Base-by-base conservation (phyloP, 1,140 invertebrate species). In the Oedothorax gibbosus region DNA sequence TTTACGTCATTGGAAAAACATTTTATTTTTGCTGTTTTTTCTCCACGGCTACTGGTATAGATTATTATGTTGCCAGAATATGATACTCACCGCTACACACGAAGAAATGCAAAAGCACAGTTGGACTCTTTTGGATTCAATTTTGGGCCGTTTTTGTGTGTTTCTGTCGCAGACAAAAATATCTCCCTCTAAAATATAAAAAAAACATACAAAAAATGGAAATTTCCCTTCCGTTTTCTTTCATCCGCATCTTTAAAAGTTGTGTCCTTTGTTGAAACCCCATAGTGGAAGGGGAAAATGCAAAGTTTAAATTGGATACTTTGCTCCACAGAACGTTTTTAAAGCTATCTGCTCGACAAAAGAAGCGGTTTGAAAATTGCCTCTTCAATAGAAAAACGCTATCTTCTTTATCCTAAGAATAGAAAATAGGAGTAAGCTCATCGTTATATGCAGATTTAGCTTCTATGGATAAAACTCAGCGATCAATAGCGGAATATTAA, bases 251-350 rank as follows among this genome's bases (percentile, higher is more conserved):
- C 35, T 35, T 35, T 35, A 35, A 35, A 68, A 35, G 35, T 50
- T 49, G 8, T 14, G 9, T 49, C 12, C 7, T 7, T 10, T 69
- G 66, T 69, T 21, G 9, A 50, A 69, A 69, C 0, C 4, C 35
- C 12, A 69, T 2, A 8, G 15, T 35, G 35, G 35, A 35, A 35
- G 35, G 35, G 35, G 15, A 14, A 69, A 8, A 69, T 69, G 11
- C 18, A 50, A 69, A 50, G 9, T 49, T 49, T 50, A 69, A 69
- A 69, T 69, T 69, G 35, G 35, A 69, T 69, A 11, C 66, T 21
- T 7, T 4, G 9, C 2, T 35, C 20, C 0, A 14, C 35, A 15
- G 9, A 0, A 15, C 4, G 7, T 69, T 69, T 69, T 15, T 4
- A 9, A 20, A 65, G 7, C 5, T 65, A 21, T 9, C 12, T 12